These are phyloP conservation scores for Plectrocnemia conspersa DNA, from an alignment of 1,140 invertebrate genomes.

Conservation along the genomic window DNA sequence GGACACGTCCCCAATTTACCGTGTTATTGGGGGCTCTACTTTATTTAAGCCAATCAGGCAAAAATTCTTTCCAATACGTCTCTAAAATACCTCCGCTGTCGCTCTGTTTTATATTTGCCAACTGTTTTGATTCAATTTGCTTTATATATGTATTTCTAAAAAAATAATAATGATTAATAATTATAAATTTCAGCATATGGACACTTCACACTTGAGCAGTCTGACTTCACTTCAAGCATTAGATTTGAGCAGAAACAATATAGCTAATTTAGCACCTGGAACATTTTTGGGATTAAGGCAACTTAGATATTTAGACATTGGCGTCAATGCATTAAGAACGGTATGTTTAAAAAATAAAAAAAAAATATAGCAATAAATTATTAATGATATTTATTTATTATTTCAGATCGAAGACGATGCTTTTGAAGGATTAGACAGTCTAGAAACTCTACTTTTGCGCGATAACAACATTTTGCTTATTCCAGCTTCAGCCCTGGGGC, in stretches of 20 bases:
- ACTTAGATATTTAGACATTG: conserved; percentile 72
- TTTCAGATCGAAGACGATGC: conserved; percentile 79
- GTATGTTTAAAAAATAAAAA: conserved; percentile 51
- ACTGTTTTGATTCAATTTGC: too few species aligned
- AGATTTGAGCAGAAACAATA: conserved; percentile 79
- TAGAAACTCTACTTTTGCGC: conserved; percentile 74
- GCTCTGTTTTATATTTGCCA: too few species aligned
- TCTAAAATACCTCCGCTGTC: too few species aligned
- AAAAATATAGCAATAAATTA: not conserved
- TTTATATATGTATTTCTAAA: too few species aligned
- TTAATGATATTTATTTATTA: conserved; percentile 14
- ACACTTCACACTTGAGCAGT: conserved; percentile 60
- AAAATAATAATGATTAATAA: not conserved
- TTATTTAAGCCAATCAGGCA: too few species aligned
- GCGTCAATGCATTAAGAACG: conserved; percentile 79
- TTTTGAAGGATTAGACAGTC: conserved; percentile 71
- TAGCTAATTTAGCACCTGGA: conserved; percentile 72
- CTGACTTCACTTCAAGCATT: conserved; percentile 66
- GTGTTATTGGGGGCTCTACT: too few species aligned
- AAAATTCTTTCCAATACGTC: too few species aligned
- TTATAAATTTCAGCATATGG: conserved; percentile 52
- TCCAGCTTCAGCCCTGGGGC: conserved; percentile 70
- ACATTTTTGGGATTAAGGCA: conserved; percentile 69
- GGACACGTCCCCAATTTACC: too few species aligned
- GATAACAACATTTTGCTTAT: conserved; percentile 85